Conservation (phyloP, 1,140 invertebrate species). For the Zaprionus lachaisei region DNA sequence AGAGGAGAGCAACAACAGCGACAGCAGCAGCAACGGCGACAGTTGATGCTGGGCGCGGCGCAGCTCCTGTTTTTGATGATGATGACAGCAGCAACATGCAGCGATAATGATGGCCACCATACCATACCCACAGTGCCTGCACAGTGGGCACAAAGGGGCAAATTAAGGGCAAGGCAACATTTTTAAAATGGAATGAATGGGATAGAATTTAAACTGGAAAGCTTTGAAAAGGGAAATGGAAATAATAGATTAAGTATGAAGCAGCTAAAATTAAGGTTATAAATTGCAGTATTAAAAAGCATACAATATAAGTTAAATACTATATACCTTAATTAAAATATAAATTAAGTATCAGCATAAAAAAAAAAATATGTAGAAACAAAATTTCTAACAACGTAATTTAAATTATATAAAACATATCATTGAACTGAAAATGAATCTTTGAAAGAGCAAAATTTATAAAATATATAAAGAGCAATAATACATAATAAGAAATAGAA, state of each 20-base stretch:
- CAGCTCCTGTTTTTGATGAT: slow-evolving; percentile 3
- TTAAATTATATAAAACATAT: not conserved
- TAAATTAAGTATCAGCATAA: too few relatives aligned
- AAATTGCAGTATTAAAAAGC: too few relatives aligned
- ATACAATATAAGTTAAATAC: not conserved
- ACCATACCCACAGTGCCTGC: not conserved
- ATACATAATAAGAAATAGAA: not conserved
- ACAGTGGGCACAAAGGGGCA: slow-evolving; percentile 6
- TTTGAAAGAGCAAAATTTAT: not conserved
- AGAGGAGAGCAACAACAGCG: slow-evolving; percentile 30
- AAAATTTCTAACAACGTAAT: not conserved
- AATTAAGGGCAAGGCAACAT: not conserved
- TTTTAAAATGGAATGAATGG: not conserved
- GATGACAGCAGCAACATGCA: slow-evolving; percentile 30
- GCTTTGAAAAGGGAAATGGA: not conserved
- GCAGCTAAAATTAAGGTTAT: too few relatives aligned
- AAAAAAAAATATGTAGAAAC: too few relatives aligned
- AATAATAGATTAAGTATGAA: too few relatives aligned
- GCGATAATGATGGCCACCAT: slow-evolving; percentile 62
- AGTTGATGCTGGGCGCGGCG: slow-evolving; percentile 2
- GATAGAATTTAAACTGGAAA: too few relatives aligned
- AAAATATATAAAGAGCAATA: not conserved
- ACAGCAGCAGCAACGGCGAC: slow-evolving; percentile 16
- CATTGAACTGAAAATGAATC: not conserved
- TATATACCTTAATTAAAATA: too few relatives aligned